Conservation (phyloP, 2,113 vertebrate species). For the Bothrops jararaca region DNA sequence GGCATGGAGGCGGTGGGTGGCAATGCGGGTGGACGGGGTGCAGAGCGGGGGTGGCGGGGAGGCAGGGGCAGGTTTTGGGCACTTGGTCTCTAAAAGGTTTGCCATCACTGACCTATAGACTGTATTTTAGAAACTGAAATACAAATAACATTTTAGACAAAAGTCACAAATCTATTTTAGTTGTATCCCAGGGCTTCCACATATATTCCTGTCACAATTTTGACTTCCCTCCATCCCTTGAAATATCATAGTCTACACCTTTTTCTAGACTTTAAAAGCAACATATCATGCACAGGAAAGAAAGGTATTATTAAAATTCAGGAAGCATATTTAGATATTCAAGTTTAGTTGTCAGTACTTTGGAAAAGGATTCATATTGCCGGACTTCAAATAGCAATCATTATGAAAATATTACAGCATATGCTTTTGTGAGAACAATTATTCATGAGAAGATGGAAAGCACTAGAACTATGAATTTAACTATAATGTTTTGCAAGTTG, state of each 20-base stretch:
- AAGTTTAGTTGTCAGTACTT: background rate
- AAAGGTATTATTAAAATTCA: background rate
- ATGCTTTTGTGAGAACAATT: background rate
- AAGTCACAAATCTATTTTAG: background rate
- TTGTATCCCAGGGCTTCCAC: background rate
- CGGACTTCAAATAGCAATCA: background rate
- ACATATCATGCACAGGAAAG: background rate
- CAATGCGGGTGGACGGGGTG: no score
- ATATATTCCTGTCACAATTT: background rate
- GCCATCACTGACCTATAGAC: background rate
- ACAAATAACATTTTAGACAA: background rate
- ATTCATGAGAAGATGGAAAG: constrained; percentile 1
- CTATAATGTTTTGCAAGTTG: constrained; percentile 17
- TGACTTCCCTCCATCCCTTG: background rate
- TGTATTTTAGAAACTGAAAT: background rate
- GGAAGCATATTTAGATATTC: background rate
- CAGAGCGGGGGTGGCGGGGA: no score
- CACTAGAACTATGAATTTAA: constrained; percentile 16
- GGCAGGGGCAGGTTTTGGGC: no score
- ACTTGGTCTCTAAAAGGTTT: no score
- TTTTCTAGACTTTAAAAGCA: background rate
- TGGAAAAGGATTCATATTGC: background rate
- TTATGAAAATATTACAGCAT: background rate
- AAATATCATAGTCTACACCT: background rate
- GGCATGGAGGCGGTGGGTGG: no score